phyloP scores from a whole-genome alignment of 2,797 vertebrate genomes.

The Kryptopterus vitreolus region DNA sequence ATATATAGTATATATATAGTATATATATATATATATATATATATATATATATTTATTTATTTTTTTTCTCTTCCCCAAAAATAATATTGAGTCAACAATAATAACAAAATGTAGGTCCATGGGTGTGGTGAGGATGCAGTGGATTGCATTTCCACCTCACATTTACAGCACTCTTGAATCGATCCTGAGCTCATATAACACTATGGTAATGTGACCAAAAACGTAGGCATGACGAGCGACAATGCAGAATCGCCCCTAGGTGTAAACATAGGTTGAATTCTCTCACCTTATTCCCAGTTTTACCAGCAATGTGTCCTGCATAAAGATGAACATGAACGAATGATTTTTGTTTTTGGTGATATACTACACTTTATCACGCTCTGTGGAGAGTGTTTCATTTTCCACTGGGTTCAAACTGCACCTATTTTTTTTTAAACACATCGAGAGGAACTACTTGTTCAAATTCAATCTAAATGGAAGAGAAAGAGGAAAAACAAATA shows the following conservation, averaged over 20 bases:
- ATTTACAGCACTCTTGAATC: not conserved
- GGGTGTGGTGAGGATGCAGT: not conserved
- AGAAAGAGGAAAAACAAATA: conserved; percentile 40
- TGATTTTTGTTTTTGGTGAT: not conserved
- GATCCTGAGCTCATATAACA: not conserved
- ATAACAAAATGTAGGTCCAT: not conserved
- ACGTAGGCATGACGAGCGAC: not conserved
- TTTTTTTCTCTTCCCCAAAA: too few relatives aligned
- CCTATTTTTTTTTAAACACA: conserved; percentile 39
- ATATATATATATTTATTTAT: too few relatives aligned
- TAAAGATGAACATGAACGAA: not conserved
- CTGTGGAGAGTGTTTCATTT: not conserved
- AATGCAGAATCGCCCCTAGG: not conserved
- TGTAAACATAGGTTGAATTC: not conserved
- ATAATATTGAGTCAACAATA: not conserved
- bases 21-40: too few relatives aligned
- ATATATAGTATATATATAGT: too few relatives aligned
- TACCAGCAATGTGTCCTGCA: not conserved
- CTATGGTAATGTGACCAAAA: not conserved
- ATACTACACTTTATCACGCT: not conserved
- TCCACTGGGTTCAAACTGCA: conserved; percentile 23
- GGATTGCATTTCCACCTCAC: not conserved
- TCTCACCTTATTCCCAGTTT: not conserved
- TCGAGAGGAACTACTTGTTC: not conserved
- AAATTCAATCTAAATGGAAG: conserved; percentile 30